Conservation (phyloP, 2,797 vertebrate genomes). For the Melanotaenia nigrans region DNA sequence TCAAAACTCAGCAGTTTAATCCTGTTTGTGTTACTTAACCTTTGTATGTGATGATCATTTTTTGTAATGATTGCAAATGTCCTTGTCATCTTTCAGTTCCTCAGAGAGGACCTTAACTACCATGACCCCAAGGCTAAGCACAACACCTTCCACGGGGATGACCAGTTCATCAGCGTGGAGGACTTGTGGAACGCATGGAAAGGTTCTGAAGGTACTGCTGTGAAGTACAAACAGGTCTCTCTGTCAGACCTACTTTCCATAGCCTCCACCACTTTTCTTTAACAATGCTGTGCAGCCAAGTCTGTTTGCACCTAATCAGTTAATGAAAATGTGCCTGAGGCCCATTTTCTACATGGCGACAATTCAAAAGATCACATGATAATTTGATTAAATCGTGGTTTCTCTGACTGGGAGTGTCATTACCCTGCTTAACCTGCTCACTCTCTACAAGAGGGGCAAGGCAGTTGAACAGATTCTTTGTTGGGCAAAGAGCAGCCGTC, state of each 20-base stretch:
- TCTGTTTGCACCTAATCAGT: not conserved
- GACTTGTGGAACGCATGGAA: conserved; percentile 98
- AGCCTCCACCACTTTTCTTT: not conserved
- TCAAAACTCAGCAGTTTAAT: not conserved
- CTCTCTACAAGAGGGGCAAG: conserved; percentile 1
- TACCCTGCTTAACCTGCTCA: conserved; percentile 24
- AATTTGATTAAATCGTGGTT: not conserved
- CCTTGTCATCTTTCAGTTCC: conserved; percentile 83
- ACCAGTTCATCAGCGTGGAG: conserved; percentile 98
- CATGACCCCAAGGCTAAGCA: conserved; percentile 98
- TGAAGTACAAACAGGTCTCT: conserved; percentile 13
- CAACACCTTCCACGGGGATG: conserved; percentile 96
- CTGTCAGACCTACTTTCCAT: not conserved
- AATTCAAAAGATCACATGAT: not conserved
- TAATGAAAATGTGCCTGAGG: not conserved
- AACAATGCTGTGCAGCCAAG: not conserved
- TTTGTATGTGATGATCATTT: not conserved
- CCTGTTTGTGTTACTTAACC: not conserved
- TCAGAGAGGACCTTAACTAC: conserved; percentile 97
- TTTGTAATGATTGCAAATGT: not conserved
- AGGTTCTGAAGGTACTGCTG: conserved; percentile 89
- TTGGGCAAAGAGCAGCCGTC: conserved; percentile 44
- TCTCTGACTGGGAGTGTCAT: conserved; percentile 5
- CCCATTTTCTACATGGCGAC: not conserved
- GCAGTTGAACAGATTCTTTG: conserved; percentile 37